Evolutionary conservation across 2,113 vertebrate genomes (phyloP).

Genomic region (Oreotragus oreotragus): DNA sequence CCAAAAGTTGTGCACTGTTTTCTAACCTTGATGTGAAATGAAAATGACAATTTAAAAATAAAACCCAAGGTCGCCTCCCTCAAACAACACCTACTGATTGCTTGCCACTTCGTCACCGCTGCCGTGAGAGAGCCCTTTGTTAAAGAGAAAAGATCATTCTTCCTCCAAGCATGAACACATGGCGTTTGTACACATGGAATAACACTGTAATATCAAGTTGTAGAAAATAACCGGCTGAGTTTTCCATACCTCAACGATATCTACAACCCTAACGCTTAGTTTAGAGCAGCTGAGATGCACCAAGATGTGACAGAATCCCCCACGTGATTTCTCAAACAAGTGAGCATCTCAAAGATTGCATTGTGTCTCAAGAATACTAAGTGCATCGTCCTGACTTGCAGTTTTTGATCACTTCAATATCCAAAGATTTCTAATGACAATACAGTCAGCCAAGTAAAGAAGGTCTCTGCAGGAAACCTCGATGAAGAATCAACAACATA

Average conservation of each 20-base stretch:
- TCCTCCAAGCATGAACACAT: neutral
- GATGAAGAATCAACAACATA: neutral
- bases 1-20: neutral
- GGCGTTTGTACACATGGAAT: neutral
- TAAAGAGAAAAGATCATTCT: neutral
- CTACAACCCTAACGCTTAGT: neutral
- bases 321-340: neutral
- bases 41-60: constrained; percentile 20
- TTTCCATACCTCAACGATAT: neutral
- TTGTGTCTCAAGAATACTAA: neutral
- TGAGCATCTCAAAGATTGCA: neutral
- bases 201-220: neutral
- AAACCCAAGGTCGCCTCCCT: neutral
- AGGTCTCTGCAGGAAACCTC: neutral
- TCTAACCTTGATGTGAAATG: neutral
- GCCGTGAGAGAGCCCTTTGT: neutral
- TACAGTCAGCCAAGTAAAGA: neutral
- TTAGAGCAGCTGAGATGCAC: neutral
- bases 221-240: neutral
- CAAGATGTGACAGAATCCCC: neutral
- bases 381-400: neutral
- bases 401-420: constrained; percentile 28
- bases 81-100: neutral
- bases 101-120: neutral
- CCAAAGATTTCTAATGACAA: neutral